Evolutionary conservation across 2,113 vertebrate species (phyloP), one percentile per base, ranked within the genome.

Genomic region (Xenus cinereus): DNA sequence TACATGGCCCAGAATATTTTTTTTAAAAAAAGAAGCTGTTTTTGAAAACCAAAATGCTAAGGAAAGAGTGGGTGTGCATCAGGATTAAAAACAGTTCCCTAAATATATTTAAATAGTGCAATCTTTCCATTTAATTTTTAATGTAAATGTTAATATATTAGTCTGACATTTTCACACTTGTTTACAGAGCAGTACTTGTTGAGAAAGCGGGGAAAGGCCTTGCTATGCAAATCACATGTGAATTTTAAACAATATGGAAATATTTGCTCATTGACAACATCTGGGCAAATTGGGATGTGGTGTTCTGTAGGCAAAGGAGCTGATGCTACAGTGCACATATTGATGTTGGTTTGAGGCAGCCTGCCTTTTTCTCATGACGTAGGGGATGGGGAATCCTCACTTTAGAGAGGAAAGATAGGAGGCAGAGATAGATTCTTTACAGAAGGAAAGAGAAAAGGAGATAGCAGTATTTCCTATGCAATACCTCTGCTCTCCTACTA

Each of bases 161-260:
- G 43, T 56, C 66, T 78, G 69, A 82, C 72, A 95, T 89, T 86
- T 92, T 73, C 53, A 89, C 71, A 45, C 46, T 56, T n/a, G 9
- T 82, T 77, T 67, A 89, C 35, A 72, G 18, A 77, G 26, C 59
- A 67, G 51, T 66, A 77, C 33, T 50, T 67, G 33, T 72, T 89
- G 37, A 24, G 21, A 85, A 89, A 89, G 20, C 33, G 72, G 69
- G 7, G 15, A 82, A 73, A 68, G 28, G 17, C 28, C 53, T 72
- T 91, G n/a, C 64, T 67, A 17, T 85, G 41, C 26, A 73, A 35
- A 50, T 86, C 37, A 72, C 9, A 53, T 26, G 4, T n/a, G 39
- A 77, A 35, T 76, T 80, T 79, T 67, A 74, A 77, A 73, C 32
- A 18, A 39, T 57, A 28, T 14, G 22, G 28, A 82, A 68, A 28